Evolutionary conservation across 2,113 vertebrate species (phyloP), one percentile per base, ranked within the genome.

Genomic region (Podiceps cristatus): DNA sequence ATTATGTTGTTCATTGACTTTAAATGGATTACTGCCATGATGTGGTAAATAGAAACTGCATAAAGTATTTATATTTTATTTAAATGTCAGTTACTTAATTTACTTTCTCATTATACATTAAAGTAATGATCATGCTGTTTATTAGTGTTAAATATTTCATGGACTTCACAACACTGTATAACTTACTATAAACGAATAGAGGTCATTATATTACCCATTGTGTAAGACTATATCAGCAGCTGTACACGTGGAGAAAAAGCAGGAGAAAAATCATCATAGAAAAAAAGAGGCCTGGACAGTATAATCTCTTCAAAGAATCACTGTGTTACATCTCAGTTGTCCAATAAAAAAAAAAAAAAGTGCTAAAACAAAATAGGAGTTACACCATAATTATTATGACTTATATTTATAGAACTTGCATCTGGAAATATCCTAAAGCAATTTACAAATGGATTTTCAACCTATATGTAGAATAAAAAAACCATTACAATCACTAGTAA

Each of bases 51-150:
- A 97, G 93, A 97, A 98, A 96, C 69, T 92, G 66, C 94, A 95
- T 93, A 68, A 96, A 96, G 86, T 82, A 97, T 95, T 97, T 96
- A 95, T 95, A 91, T 95, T 96, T 97, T 97, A 96, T 97, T 97
- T 95, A 97, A 95, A 97, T 96, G 92, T 86, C 94, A 96, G 66
- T 64, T 90, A 80, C 72, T 95, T 97, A 96, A 97, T 97, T 97
- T 98, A 94, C 90, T 97, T 97, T 95, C 85, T 97, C 91, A 95
- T 97, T 98, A 96, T 76, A 60, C 82, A 68, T 91, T 91, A 78
- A 93, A 93, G 44, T 96, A 96, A 97, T 96, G 81, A 97, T 96
- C 78, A 82, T 63, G 66, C 44, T 93, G 76, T 97, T 97, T 95
- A 97, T 97, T 93, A 92, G 73, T 37, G 53, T 90, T 97, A 92